phyloP scores from a whole-genome alignment of 2,797 vertebrate species.

The Hoplostethus atlanticus region DNA sequence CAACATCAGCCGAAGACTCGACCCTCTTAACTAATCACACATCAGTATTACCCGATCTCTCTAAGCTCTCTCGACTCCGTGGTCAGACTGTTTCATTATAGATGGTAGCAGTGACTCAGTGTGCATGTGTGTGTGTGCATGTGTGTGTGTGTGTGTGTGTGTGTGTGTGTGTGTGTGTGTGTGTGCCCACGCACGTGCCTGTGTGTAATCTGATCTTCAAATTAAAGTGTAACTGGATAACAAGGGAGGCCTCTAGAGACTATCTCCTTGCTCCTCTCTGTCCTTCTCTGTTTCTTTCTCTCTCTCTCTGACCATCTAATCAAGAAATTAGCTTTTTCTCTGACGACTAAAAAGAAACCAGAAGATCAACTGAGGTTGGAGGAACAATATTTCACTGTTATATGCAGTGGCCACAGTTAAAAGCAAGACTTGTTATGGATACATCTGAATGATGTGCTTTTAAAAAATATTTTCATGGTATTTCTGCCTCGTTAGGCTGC shows the following conservation, averaged over 20 bases:
- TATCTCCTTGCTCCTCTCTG: constrained; percentile 45
- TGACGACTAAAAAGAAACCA: neutral
- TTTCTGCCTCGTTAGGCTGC: no score
- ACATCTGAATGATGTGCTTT: no score
- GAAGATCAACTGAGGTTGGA: neutral
- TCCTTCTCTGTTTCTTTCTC: constrained; percentile 22
- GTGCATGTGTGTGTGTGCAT: constrained; percentile 13
- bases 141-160: constrained; percentile 20
- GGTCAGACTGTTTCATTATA: constrained; percentile 73
- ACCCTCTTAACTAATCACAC: constrained; percentile 12
- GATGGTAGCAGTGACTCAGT: constrained; percentile 60
- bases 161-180: constrained; percentile 15
- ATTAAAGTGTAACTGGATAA: constrained; percentile 76
- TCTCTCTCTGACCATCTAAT: neutral
- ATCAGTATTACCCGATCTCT: constrained; percentile 11
- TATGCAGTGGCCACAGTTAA: no score
- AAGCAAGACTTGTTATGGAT: no score
- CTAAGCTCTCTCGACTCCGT: constrained; percentile 12
- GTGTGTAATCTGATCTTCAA: constrained; percentile 69
- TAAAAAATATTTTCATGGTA: no score
- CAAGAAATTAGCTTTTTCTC: constrained; percentile 9
- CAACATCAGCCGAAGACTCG: constrained; percentile 11
- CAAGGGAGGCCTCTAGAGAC: constrained; percentile 52
- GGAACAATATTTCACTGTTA: neutral
- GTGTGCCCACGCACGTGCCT: constrained; percentile 16